phyloP scores from a whole-genome alignment of 2,113 vertebrate genomes.

The Pheucticus melanocephalus region DNA sequence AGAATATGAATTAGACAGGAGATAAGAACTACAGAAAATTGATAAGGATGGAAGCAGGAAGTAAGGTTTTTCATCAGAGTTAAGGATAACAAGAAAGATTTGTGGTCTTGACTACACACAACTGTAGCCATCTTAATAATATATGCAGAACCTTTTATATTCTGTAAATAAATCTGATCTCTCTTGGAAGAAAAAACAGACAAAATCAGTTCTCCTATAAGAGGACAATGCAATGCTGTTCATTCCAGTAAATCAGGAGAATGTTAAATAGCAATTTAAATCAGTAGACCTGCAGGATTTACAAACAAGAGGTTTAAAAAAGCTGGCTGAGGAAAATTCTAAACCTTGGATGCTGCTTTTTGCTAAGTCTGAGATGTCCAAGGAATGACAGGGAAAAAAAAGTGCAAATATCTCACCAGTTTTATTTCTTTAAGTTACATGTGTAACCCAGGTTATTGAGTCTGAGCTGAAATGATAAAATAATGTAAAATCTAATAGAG shows the following conservation, averaged over 20 bases:
- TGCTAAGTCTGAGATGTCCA: background rate
- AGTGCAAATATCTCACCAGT: background rate
- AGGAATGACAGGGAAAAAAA: accelerated
- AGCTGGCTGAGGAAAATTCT: background rate
- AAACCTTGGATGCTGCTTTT: background rate
- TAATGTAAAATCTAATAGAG: background rate
- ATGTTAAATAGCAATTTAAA: background rate
- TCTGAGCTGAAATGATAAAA: background rate
- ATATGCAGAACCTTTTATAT: background rate
- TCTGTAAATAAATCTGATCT: background rate
- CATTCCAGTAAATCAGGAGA: background rate
- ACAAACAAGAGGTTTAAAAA: background rate
- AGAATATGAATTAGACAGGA: background rate
- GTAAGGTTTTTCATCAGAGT: background rate
- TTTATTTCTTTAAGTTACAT: background rate
- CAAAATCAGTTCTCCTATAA: background rate
- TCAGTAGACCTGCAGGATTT: background rate
- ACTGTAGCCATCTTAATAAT: background rate
- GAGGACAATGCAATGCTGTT: background rate
- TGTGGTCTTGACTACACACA: background rate
- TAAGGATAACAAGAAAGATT: background rate
- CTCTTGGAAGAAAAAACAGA: background rate
- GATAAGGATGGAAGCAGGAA: background rate
- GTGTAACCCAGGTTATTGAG: background rate
- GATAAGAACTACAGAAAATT: background rate